phyloP scores from a whole-genome alignment of 2,113 vertebrate genomes.

The Reinhardtius hippoglossoides region DNA sequence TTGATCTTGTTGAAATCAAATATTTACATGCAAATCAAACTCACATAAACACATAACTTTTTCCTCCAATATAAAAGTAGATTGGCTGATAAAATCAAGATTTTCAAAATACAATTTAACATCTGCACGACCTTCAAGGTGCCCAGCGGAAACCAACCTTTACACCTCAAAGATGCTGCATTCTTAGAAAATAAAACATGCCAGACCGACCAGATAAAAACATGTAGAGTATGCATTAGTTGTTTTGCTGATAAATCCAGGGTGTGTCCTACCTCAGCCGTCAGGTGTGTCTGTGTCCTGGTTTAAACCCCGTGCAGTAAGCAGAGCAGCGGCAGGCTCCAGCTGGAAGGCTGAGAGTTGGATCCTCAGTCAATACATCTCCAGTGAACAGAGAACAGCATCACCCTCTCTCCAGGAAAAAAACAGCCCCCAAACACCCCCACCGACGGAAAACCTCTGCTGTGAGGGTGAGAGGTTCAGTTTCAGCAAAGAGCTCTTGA shows the following conservation, averaged over 20 bases:
- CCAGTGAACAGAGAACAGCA: slow-evolving; percentile 64
- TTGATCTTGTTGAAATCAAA: not conserved
- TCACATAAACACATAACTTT: not conserved
- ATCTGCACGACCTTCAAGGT: not conserved
- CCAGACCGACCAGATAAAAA: not conserved
- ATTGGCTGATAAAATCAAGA: not conserved
- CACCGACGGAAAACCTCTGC: slow-evolving; percentile 60
- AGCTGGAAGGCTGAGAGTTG: slow-evolving; percentile 65
- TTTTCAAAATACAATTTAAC: not conserved
- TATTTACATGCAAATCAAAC: slow-evolving; percentile 1
- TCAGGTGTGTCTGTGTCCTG: slow-evolving; percentile 64
- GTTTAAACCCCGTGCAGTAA: slow-evolving; percentile 56
- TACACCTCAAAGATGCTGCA: slow-evolving; percentile 7
- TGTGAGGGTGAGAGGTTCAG: slow-evolving; percentile 84
- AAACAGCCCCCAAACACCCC: slow-evolving; percentile 53
- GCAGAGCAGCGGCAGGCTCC: slow-evolving; percentile 59
- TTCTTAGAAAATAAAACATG: not conserved
- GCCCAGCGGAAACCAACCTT: slow-evolving; percentile 11
- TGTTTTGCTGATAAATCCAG: slow-evolving; percentile 31
- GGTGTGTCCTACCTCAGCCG: slow-evolving; percentile 67
- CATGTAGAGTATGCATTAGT: not conserved
- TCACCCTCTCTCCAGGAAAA: slow-evolving; percentile 55
- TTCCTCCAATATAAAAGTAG: not conserved
- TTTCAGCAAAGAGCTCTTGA: slow-evolving; percentile 84
- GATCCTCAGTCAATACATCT: slow-evolving; percentile 63